Base-by-base conservation (phyloP, 2,888 invertebrate species). In the Actias luna region DNA sequence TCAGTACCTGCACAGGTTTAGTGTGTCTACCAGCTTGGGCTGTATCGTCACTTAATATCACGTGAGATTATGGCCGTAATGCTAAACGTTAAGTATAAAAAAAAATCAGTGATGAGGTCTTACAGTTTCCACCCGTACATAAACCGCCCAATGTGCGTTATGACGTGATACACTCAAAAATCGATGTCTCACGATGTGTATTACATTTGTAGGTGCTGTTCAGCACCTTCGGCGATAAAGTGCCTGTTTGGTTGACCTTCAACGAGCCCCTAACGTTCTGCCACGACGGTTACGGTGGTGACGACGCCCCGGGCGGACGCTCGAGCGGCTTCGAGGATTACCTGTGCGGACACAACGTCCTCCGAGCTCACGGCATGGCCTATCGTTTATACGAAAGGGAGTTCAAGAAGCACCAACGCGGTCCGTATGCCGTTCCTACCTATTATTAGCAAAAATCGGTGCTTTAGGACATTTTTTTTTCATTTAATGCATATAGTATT, bases 321-420 rank as follows among this genome's bases (percentile, higher is more conserved):
- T 81, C 91, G 46, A 91, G 93, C 25, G 95, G 95, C 0, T 81
- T 93, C 36, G 94, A 93, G 3, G 93, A 93, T 66, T 96, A 96
- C 76, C 71, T 94, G 67, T 95, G 94, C 63, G 94, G 90, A 0
- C 95, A 95, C 74, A 94, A 94, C 64, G 83, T 95, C 58, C 83
- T 96, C 7, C 76, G 93, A 57, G 94, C 96, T 0, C 96, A 96
- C 73, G 95, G 94, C 0, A 91, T 84, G 73, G 94, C 93, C 0
- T 96, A 95, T 74, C 87, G 91, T 12, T 75, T 95, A 73, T 95
- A 94, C 70, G 77, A 94, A 46, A 58, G 64, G 57, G 7, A 29
- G 8, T 60, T 63, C 29, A 31, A 35, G 14, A 25, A 14, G 25
- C 16, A n/a, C 1, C 35, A 35, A 33, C 25, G 16, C 52, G 52